Evolutionary conservation across 2,797 vertebrate species (phyloP), one percentile per base, ranked within the genome.

Genomic region (Acrocephalus scirpaceus): DNA sequence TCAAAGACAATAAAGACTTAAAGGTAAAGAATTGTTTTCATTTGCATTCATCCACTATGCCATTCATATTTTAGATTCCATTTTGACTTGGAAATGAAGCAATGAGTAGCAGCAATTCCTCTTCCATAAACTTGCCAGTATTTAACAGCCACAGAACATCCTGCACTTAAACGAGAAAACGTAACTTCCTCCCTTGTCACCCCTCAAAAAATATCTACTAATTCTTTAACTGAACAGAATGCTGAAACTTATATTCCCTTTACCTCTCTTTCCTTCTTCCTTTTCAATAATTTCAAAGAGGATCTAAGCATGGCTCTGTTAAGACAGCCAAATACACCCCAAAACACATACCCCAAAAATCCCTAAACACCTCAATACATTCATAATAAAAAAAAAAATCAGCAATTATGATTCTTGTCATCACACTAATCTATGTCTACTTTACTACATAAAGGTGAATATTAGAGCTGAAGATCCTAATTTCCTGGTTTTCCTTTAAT

Each of bases 61-160:
- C 32, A 61, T 27, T 84, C n/a, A 32, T 85, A 86, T 86, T 94
- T 97, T 86, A 95, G 84, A 83, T 65, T 84, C 53, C 51, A 61
- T 82, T 90, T 81, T 76, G 78, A 75, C 73, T 92, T 85, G 70
- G 67, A 96, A 93, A 83, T 51, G 38, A 92, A 95, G 79, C 0
- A 2, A 92, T 61, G 73, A 92, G 67, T 90, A 95, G 93, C 64
- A 91, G 57, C 73, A 88, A 95, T 60, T 95, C 88, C 69, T 94
- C 71, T 81, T 94, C 78, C 71, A 91, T 70, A 91, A 71, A 88
- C 64, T 25, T 85, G 57, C 84, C 73, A 80, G 34, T 67, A 53
- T 75, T 69, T 60, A 92, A 72, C 75, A 93, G 86, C 10, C 61
- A 75, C 18, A 65, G 42, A 25, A 93, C 79, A 78, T 86, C 58